Base-by-base conservation (phyloP, 2,797 vertebrate species). In the Bovichtus diacanthus region DNA sequence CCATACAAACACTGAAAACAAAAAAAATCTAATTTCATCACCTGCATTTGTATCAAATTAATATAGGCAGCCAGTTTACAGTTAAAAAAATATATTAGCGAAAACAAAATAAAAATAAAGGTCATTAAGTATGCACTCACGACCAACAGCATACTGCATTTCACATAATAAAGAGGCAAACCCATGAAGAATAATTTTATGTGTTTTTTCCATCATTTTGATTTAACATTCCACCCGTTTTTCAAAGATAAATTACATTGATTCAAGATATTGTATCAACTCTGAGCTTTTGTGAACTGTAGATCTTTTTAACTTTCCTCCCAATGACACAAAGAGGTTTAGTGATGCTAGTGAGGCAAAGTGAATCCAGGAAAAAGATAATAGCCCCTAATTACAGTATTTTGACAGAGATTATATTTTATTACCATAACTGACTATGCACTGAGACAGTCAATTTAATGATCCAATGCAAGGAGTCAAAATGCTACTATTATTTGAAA, bases 331-430 rank as follows among this genome's bases (percentile, higher is more conserved):
- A 65, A 39, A 59, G 8, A 58, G 6, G 2, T 6, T 38, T 0
- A 58, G 31, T 59, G 41, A 61, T n/a, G 27, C 27, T 27, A 27
- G 7, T 10, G 23, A 23, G 31, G 54, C 16, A 76, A 11, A 41
- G 23, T 38, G 9, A 50, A 29, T 64, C 5, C 2, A 15, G 16
- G 38, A 23, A 59, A 68, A 47, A 6, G 18, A 46, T 19, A 59
- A 49, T 10, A 34, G 21, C 12, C 10, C 34, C 5, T 54, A 64
- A 56, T 64, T 38, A 34, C 16, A 58, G 9, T 64, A 59, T 64
- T 82, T 66, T 70, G 11, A 46, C 46, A 36, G 39, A 68, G 25
- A 58, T 25, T 38, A 44, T 63, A 51, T 70, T 68, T 69, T 64
- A 23, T 66, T 23, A 55, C 34, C 16, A 23, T 15, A 31, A 47